These are phyloP conservation scores for Vollenhovia emeryi DNA, from an alignment of 1,140 invertebrate species.

Conservation along the genomic window DNA sequence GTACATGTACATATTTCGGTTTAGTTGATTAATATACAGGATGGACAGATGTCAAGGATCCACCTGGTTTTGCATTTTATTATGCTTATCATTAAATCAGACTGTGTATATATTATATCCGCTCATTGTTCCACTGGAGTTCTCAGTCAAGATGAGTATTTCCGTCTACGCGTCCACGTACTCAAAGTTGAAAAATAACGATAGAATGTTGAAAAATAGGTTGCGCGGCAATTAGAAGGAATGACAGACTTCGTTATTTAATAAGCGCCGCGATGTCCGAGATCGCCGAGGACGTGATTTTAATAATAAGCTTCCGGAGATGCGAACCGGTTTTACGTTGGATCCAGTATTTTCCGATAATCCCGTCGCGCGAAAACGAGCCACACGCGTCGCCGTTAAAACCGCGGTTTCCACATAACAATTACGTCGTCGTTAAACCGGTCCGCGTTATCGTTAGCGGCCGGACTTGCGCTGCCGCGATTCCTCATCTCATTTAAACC, in stretches of 20 bases:
- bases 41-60: background rate
- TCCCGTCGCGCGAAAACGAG: background rate
- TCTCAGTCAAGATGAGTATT: background rate
- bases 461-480: slow-evolving; percentile 14
- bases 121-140: background rate
- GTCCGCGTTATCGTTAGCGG: slow-evolving; percentile 4
- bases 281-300: background rate
- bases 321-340: slow-evolving; percentile 23
- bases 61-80: background rate
- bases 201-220: background rate
- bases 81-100: slow-evolving; percentile 1
- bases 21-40: background rate
- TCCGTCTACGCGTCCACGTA: background rate
- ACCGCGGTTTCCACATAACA: slow-evolving; percentile 24
- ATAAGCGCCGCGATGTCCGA: background rate
- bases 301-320: background rate
- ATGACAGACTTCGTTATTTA: background rate
- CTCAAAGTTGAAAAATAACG: too few species aligned
- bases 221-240: background rate
- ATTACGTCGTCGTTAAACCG: slow-evolving; percentile 30
- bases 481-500: slow-evolving; percentile 11
- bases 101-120: background rate
- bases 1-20: background rate
- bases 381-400: background rate
- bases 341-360: slow-evolving; percentile 16